Evolutionary conservation across 2,888 invertebrate genomes (phyloP).

Genomic region (Alloscopus bannaensis): DNA sequence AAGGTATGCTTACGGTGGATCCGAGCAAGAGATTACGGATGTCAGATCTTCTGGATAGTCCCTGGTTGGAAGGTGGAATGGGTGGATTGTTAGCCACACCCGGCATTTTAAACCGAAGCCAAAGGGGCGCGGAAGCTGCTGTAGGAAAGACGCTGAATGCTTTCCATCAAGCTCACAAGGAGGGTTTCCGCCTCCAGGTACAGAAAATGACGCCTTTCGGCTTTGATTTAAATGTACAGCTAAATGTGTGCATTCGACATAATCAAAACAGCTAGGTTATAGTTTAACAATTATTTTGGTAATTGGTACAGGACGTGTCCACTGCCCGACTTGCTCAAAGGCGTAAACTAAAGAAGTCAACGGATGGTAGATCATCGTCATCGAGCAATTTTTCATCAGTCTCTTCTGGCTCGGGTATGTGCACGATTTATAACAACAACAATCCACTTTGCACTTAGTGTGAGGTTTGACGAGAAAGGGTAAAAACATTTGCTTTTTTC

Average conservation of each 20-base stretch:
- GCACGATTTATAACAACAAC: not conserved
- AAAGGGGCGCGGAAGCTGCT: conserved; percentile 77
- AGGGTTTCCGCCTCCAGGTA: conserved; percentile 84
- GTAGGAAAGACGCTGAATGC: conserved; percentile 82
- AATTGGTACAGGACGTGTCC: conserved; percentile 82
- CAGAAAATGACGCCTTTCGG: too few relatives aligned
- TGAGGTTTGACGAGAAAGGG: too few relatives aligned
- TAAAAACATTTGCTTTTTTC: conserved; percentile 26
- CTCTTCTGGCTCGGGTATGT: conserved; percentile 74
- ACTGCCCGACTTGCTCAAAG: conserved; percentile 84
- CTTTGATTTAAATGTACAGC: too few relatives aligned
- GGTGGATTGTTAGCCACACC: conserved; percentile 78
- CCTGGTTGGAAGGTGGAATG: conserved; percentile 80
- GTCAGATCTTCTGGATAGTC: conserved; percentile 81
- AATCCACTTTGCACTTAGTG: conserved; percentile 5
- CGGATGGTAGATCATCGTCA: conserved; percentile 76
- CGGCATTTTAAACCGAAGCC: conserved; percentile 77
- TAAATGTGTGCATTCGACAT: too few relatives aligned
- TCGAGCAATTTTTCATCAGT: conserved; percentile 77
- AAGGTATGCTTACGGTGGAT: conserved; percentile 87
- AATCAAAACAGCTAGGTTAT: too few relatives aligned
- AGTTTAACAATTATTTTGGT: conserved; percentile 59
- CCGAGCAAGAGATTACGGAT: conserved; percentile 84
- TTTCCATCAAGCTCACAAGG: conserved; percentile 82
- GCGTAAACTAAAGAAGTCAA: conserved; percentile 79